Conservation (phyloP, 2,113 vertebrate species). For the Scalopus aquaticus region DNA sequence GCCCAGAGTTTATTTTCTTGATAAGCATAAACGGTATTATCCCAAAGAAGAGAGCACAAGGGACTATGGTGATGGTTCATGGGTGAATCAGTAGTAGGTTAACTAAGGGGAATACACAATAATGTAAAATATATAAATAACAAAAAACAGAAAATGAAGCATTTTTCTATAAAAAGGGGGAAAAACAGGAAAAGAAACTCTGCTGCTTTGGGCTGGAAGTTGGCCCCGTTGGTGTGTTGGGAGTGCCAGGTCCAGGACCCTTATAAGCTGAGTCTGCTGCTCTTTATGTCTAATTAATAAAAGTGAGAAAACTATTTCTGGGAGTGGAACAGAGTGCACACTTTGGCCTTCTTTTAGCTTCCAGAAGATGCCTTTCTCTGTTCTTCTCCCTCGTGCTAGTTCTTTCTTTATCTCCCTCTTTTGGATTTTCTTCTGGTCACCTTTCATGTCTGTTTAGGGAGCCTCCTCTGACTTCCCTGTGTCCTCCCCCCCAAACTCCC, state of each 20-base stretch:
- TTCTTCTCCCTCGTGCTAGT: not conserved
- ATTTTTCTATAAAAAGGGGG: no score
- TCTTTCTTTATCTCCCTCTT: not conserved
- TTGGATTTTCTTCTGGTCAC: not conserved
- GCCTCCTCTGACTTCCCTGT: not conserved
- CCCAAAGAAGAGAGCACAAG: no score
- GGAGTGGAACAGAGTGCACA: no score
- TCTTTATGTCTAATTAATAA: no score
- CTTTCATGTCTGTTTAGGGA: not conserved
- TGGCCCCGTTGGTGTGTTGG: accelerated
- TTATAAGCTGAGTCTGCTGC: not conserved
- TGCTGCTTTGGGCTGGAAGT: not conserved
- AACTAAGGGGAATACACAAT: no score
- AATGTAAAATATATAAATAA: no score
- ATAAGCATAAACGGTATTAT: no score
- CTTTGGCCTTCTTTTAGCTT: not conserved
- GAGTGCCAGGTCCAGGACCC: not conserved
- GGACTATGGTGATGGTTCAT: no score
- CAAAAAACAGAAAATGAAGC: no score
- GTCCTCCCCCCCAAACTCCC: not conserved
- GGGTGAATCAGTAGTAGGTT: no score
- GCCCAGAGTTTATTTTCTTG: no score
- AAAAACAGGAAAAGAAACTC: no score
- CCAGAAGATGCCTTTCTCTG: not conserved
- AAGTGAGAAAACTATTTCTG: not conserved